Evolutionary conservation across 2,888 invertebrate genomes (phyloP).

Genomic region (Microctonus hyperodae): DNA sequence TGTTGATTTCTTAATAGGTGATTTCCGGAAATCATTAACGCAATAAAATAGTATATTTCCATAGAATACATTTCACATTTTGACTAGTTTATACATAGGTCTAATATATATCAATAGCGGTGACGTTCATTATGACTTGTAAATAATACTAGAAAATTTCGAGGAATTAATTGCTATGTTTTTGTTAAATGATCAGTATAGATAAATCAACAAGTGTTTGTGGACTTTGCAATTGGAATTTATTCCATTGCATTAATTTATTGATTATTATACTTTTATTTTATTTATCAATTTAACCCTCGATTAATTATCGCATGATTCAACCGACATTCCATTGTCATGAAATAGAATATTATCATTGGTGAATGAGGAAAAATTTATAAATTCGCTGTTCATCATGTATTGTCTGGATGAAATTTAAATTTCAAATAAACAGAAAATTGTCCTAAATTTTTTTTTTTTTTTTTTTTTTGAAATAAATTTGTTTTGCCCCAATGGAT

Average conservation of each 20-base stretch:
- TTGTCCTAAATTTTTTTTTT: constrained; percentile 5
- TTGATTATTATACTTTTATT: neutral
- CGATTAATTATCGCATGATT: neutral
- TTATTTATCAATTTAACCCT: neutral
- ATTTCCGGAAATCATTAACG: constrained; percentile 10
- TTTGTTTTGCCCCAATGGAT: constrained; percentile 17
- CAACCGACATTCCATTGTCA: neutral
- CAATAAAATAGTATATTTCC: neutral
- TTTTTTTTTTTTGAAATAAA: constrained; percentile 6
- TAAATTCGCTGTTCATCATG: neutral
- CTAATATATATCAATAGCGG: neutral
- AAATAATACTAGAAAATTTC: constrained; percentile 3
- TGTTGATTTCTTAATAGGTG: constrained; percentile 5
- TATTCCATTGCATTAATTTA: neutral
- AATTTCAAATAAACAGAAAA: neutral
- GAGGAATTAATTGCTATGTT: constrained; percentile 9
- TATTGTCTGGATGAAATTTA: too few species aligned
- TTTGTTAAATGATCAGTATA: neutral
- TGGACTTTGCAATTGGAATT: constrained; percentile 13
- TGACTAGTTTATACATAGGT: neutral
- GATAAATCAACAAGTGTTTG: neutral
- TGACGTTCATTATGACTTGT: constrained; percentile 6
- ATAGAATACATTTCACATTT: neutral
- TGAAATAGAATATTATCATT: neutral
- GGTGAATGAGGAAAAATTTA: neutral